Conservation (phyloP, 2,797 vertebrate species). For the Gymnothorax javanicus region DNA sequence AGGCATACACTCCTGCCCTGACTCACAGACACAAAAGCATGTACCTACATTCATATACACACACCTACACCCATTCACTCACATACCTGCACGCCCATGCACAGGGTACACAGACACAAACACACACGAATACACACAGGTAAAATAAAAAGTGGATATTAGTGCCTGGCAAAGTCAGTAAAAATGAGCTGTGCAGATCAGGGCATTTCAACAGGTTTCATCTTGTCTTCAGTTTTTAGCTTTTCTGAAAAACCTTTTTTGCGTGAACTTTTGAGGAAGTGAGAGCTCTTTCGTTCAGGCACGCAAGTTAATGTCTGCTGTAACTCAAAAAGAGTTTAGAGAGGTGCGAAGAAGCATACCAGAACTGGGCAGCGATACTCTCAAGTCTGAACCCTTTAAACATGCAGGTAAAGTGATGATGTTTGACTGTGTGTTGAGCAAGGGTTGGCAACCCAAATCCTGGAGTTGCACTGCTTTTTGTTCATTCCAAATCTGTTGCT, state of each 20-base stretch:
- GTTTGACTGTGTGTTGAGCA: neutral
- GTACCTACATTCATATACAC: neutral
- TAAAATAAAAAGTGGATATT: neutral
- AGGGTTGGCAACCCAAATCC: too few species aligned
- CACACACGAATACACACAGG: conserved; percentile 7
- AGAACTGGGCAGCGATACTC: neutral
- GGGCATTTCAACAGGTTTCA: neutral
- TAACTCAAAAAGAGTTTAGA: neutral
- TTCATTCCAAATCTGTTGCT: too few species aligned
- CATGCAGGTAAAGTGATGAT: neutral
- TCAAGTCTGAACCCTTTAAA: neutral
- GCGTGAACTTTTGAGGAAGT: neutral
- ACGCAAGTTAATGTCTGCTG: neutral
- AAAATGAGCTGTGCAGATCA: too few species aligned
- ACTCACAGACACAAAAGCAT: neutral
- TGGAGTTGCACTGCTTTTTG: too few species aligned
- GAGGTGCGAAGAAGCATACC: neutral
- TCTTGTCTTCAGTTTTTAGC: conserved; percentile 5
- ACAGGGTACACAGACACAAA: conserved; percentile 7
- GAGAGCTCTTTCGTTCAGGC: neutral
- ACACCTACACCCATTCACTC: neutral
- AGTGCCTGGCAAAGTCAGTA: neutral
- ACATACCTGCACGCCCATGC: neutral
- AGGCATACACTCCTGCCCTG: neutral
- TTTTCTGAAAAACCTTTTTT: neutral